phyloP scores from a whole-genome alignment of 2,797 vertebrate species.

The Eleutherodactylus coqui region DNA sequence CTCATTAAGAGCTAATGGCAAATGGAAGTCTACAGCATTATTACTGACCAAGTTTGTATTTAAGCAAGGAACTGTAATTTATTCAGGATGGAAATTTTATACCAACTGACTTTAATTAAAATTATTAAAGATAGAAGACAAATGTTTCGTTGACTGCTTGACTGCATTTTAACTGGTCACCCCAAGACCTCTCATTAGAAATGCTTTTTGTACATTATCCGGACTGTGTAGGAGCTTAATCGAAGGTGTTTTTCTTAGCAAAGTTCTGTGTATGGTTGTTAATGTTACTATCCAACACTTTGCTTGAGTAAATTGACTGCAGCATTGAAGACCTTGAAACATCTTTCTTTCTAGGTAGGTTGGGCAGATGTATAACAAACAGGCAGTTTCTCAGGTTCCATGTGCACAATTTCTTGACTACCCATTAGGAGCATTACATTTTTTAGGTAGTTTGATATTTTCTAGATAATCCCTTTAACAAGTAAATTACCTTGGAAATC shows the following conservation, averaged over 20 bases:
- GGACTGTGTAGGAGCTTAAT: conserved; percentile 90
- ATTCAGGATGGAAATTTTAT: conserved; percentile 91
- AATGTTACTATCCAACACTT: conserved; percentile 92
- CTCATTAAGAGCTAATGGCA: conserved; percentile 75
- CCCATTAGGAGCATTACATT: not conserved
- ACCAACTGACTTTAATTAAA: conserved; percentile 99
- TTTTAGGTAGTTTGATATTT: not conserved
- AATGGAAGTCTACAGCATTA: conserved; percentile 89
- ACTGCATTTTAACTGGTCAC: conserved; percentile 94
- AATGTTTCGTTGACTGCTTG: conserved; percentile 85
- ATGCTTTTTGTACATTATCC: conserved; percentile 88
- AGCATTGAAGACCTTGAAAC: conserved; percentile 85
- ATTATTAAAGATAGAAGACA: conserved; percentile 85
- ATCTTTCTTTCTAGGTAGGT: conserved; percentile 85
- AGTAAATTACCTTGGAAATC: not conserved
- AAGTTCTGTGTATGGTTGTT: conserved; percentile 87
- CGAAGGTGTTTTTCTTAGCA: conserved; percentile 84
- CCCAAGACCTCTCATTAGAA: conserved; percentile 92
- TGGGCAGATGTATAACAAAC: not conserved
- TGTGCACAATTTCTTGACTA: not conserved
- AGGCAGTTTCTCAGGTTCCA: not conserved
- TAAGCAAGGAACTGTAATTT: conserved; percentile 88
- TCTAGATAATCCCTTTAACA: not conserved
- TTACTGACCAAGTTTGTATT: conserved; percentile 91
- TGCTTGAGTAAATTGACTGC: conserved; percentile 89